Evolutionary conservation across 2,888 invertebrate genomes (phyloP).

Genomic region (Pyrrhia umbra): DNA sequence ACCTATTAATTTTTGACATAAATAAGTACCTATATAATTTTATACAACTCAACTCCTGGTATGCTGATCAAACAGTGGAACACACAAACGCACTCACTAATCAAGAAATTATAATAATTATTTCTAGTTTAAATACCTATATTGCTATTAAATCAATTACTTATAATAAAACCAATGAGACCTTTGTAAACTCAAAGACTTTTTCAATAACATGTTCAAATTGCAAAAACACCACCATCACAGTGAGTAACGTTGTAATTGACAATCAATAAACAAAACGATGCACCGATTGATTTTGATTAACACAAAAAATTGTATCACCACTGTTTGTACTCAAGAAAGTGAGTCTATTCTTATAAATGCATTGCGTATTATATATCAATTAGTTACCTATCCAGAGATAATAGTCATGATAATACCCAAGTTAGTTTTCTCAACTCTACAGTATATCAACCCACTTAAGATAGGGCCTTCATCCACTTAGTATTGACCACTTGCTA

Average conservation of each 20-base stretch:
- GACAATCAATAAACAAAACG: neutral
- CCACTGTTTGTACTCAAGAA: constrained; percentile 5
- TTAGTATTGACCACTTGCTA: constrained; percentile 23
- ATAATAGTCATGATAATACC: constrained; percentile 26
- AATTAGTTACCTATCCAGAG: constrained; percentile 5
- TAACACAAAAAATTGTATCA: neutral
- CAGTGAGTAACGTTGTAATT: constrained; percentile 5
- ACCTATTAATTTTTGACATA: too few species aligned
- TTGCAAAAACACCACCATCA: constrained; percentile 47
- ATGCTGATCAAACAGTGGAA: too few species aligned
- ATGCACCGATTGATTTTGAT: constrained; percentile 13
- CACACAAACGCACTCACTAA: too few species aligned
- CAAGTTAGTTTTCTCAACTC: constrained; percentile 19
- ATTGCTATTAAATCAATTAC: too few species aligned
- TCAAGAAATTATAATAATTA: too few species aligned
- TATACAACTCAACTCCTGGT: too few species aligned
- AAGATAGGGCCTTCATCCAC: constrained; percentile 33
- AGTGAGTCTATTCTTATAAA: constrained; percentile 2
- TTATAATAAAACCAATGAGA: constrained; percentile 15
- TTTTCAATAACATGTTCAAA: constrained; percentile 20
- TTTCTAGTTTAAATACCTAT: too few species aligned
- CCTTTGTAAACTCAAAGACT: constrained; percentile 39
- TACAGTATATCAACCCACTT: constrained; percentile 18
- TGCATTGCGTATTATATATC: constrained; percentile 28
- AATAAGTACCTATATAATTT: too few species aligned